Evolutionary conservation across 2,888 invertebrate species (phyloP).

Genomic region (Griposia aprilina): DNA sequence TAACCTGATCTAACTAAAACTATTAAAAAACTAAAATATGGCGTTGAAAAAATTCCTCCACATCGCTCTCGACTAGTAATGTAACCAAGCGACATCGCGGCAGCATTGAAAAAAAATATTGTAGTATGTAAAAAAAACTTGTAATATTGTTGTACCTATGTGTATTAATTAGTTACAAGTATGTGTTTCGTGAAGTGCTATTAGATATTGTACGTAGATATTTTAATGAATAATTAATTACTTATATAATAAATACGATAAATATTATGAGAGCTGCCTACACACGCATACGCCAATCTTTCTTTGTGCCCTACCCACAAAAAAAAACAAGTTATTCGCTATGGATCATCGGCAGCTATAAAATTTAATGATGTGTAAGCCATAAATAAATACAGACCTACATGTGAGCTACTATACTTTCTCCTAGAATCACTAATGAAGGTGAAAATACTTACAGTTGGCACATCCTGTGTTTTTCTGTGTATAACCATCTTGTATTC

Average conservation of each 20-base stretch:
- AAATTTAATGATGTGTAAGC: conserved; percentile 16
- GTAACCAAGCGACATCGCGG: no score
- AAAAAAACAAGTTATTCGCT: background rate
- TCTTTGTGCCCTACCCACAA: background rate
- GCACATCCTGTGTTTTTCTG: background rate
- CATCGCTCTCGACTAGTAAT: no score
- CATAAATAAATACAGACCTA: background rate
- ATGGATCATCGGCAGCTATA: conserved; percentile 18
- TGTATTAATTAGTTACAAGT: no score
- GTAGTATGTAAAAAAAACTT: no score
- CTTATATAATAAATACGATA: background rate
- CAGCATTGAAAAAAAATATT: no score
- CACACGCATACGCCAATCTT: background rate
- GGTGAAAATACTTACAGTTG: background rate
- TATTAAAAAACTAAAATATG: no score
- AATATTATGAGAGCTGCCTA: background rate
- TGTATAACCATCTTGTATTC: background rate
- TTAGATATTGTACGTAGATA: background rate
- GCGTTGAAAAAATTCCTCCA: no score
- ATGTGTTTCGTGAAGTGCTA: background rate
- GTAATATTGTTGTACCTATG: no score
- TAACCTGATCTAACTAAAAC: no score
- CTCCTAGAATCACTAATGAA: conserved; percentile 3
- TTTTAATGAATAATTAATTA: background rate
- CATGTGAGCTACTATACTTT: background rate